Evolutionary conservation across 2,888 invertebrate species (phyloP).

Genomic region (Cantharis rustica): DNA sequence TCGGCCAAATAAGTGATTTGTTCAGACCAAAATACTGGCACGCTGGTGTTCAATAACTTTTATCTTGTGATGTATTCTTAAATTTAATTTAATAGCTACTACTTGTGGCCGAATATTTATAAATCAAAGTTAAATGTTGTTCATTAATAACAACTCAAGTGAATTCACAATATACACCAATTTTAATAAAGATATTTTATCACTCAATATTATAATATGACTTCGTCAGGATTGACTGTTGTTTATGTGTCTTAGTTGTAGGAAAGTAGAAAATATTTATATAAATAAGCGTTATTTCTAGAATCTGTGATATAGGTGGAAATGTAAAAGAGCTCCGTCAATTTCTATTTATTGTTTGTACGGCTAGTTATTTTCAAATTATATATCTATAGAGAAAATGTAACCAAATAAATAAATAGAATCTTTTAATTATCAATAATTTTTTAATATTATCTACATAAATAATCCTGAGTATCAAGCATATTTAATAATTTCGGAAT

Average conservation of each 20-base stretch:
- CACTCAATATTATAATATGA: conserved; percentile 38
- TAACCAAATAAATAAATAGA: conserved; percentile 26
- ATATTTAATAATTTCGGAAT: background rate
- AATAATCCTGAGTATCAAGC: too few species aligned
- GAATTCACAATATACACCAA: conserved; percentile 46
- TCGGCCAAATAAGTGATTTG: conserved; percentile 26
- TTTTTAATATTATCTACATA: background rate
- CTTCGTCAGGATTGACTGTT: conserved; percentile 40
- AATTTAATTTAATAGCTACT: conserved; percentile 28
- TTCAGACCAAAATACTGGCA: conserved; percentile 27
- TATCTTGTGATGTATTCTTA: conserved; percentile 29
- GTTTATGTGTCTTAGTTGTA: conserved; percentile 35
- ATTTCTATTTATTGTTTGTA: conserved; percentile 40
- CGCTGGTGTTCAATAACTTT: conserved; percentile 27
- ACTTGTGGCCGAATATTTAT: conserved; percentile 28
- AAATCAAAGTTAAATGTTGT: conserved; percentile 30
- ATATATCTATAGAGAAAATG: conserved; percentile 25
- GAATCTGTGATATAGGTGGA: conserved; percentile 48
- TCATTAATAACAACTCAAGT: conserved; percentile 37
- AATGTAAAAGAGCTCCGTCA: conserved; percentile 45
- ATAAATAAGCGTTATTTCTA: conserved; percentile 44
- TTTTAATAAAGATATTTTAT: conserved; percentile 44
- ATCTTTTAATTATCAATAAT: conserved; percentile 14
- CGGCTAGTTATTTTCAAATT: conserved; percentile 26
- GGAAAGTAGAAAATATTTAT: conserved; percentile 37